phyloP scores from a whole-genome alignment of 2,888 invertebrate genomes.

The Diogma glabrata region DNA sequence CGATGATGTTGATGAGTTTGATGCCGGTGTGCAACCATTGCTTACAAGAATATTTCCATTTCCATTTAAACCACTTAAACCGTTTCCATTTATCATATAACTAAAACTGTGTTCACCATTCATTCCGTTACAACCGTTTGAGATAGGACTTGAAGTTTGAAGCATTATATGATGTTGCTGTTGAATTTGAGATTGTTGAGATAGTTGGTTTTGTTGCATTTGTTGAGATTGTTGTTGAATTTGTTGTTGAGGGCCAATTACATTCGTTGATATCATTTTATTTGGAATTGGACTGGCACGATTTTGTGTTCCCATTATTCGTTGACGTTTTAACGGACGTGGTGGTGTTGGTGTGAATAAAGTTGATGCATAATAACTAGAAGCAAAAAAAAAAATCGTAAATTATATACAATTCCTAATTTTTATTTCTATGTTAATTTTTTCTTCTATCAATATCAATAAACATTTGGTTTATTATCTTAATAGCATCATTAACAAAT shows the following conservation, averaged over 20 bases:
- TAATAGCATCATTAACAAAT: no score
- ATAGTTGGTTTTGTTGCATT: slow-evolving; percentile 22
- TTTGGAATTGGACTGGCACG: slow-evolving; percentile 27
- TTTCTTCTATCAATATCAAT: neutral
- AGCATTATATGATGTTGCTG: slow-evolving; percentile 26
- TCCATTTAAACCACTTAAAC: no score
- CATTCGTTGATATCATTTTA: slow-evolving; percentile 25
- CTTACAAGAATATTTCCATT: slow-evolving; percentile 2
- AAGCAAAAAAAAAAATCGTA: slow-evolving; percentile 1
- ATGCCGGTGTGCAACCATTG: slow-evolving; percentile 3
- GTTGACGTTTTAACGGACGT: slow-evolving; percentile 36
- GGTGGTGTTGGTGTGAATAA: slow-evolving; percentile 31
- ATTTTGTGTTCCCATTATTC: slow-evolving; percentile 31
- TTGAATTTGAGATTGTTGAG: slow-evolving; percentile 21
- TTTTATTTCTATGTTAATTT: neutral
- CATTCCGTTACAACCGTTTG: slow-evolving; percentile 1
- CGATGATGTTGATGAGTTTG: neutral
- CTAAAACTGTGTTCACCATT: no score
- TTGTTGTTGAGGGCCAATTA: slow-evolving; percentile 25
- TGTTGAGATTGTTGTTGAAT: slow-evolving; percentile 29
- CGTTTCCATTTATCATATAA: no score
- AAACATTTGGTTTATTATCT: neutral
- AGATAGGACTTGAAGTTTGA: slow-evolving; percentile 22
- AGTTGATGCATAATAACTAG: slow-evolving; percentile 35
- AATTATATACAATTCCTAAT: neutral